phyloP scores from a whole-genome alignment of 2,113 vertebrate genomes.

The Phaethornis superciliosus region DNA sequence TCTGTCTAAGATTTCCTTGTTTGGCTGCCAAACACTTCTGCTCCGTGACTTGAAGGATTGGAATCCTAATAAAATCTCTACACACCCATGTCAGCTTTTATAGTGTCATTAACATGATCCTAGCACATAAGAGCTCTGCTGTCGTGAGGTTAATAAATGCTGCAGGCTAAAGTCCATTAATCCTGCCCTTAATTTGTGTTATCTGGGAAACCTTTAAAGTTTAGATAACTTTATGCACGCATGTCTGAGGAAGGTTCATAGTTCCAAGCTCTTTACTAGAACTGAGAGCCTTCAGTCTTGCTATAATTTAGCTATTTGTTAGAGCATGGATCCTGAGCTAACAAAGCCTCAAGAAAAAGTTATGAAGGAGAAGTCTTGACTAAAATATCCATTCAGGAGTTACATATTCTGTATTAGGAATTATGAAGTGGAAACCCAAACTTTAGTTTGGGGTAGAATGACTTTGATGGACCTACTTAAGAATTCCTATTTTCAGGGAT shows the following conservation, averaged over 20 bases:
- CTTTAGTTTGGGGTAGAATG: not conserved
- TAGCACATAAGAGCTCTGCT: not conserved
- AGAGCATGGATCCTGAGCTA: not conserved
- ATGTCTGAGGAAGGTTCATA: not conserved
- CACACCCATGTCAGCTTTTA: slow-evolving; percentile 24
- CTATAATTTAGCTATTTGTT: not conserved
- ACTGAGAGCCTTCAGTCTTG: not conserved
- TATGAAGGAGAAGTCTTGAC: not conserved
- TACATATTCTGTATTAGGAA: not conserved
- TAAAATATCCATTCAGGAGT: not conserved
- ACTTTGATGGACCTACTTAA: not conserved
- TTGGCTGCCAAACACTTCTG: slow-evolving; percentile 15
- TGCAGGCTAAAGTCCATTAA: slow-evolving; percentile 3
- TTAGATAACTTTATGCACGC: not conserved
- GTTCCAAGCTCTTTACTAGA: not conserved
- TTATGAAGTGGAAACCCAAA: fast-evolving
- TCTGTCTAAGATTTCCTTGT: not conserved
- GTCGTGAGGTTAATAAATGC: not conserved
- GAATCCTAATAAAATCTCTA: slow-evolving; percentile 19
- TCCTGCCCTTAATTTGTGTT: not conserved
- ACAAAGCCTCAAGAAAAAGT: not conserved
- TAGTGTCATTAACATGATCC: not conserved
- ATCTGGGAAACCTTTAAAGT: not conserved
- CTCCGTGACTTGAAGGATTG: not conserved
- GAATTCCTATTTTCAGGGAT: not conserved